Evolutionary conservation across 2,888 invertebrate genomes (phyloP), one percentile per base, ranked within the genome.

Genomic region (Lypha dubia): DNA sequence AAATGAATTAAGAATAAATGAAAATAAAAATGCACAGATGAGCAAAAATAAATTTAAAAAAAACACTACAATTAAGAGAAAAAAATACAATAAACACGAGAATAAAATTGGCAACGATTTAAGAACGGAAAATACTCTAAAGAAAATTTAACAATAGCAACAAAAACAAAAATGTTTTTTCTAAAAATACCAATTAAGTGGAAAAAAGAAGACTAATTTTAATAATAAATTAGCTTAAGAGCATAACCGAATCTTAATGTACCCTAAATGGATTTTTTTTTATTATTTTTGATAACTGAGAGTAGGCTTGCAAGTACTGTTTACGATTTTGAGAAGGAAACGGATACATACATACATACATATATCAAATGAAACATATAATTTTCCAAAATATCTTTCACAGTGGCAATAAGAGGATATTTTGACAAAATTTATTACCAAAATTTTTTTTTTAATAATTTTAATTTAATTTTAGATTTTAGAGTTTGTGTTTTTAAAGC

Each of bases 31-130:
- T 58, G 49, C 35, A 35, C 17, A 38, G 17, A 46, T n/a, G 56
- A 67, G 65, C n/a, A 65, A 68, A 60, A 80, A 82, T 20, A 60
- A 22, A 38, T 51, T 58, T 68, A 79, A 22, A 71, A 41, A n/a
- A n/a, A n/a, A n/a, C n/a, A 74, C 62, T 53, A 79, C 44, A 83
- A 65, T 41, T 62, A 63, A n/a, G n/a, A n/a, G n/a, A n/a, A 67
- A 60, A 73, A 74, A 82, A 62, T 77, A 65, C 58, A 32, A 63
- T 68, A 76, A 71, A 82, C 28, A 63, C 71, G 22, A 80, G 46
- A 74, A 77, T 46, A 83, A 79, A 85, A 79, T 85, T 83, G 85
- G 83, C 83, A 83, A 80, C 41, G 49, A 70, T 77, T 84, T 63
- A 38, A 56, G 74, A 83, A 79, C 41, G 73, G 60, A 73, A 85